A percentile compares a stretch with the other conserved stretches of the same genome.
Evolutionary conservation across 37 sponge, comb jelly and placozoan species (phyloP).

Genomic region (Bolinopsis microptera): DNA sequence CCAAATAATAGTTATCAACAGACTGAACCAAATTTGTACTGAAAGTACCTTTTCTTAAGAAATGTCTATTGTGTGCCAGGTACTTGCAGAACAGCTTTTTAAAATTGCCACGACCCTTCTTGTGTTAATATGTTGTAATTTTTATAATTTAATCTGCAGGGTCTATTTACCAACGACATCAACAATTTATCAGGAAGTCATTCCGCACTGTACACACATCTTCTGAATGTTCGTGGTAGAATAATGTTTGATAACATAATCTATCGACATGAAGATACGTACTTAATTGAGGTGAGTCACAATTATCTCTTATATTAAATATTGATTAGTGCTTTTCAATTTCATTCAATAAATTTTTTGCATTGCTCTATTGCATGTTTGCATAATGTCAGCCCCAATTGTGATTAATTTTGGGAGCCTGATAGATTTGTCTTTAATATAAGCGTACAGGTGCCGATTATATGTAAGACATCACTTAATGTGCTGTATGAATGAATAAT

Average conservation of each 20-base stretch:
- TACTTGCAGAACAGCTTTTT: not conserved
- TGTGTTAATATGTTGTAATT: too few species aligned
- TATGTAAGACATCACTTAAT: too few species aligned
- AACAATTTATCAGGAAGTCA: not conserved
- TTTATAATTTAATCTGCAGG: slow-evolving; percentile 1
- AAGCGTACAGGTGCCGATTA: too few species aligned
- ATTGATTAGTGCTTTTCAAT: not conserved
- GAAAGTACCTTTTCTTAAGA: not conserved
- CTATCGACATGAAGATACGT: not conserved
- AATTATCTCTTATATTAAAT: not conserved
- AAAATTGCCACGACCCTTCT: not conserved
- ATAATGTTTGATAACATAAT: slow-evolving; percentile 49
- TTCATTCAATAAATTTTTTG: too few species aligned
- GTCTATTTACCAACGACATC: slow-evolving; percentile 40
- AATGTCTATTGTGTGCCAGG: not conserved
- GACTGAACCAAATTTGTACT: too few species aligned
- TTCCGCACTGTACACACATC: not conserved
- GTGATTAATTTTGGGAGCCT: too few species aligned
- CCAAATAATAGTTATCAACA: too few species aligned
- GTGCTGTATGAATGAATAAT: too few species aligned
- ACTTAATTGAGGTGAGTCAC: slow-evolving; percentile 31
- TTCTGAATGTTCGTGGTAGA: slow-evolving; percentile 28
- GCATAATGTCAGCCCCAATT: too few species aligned
- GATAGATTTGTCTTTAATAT: too few species aligned
- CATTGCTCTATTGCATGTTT: too few species aligned